Base-by-base conservation (phyloP, 2,797 vertebrate genomes). In the Bradypodion ventrale region DNA sequence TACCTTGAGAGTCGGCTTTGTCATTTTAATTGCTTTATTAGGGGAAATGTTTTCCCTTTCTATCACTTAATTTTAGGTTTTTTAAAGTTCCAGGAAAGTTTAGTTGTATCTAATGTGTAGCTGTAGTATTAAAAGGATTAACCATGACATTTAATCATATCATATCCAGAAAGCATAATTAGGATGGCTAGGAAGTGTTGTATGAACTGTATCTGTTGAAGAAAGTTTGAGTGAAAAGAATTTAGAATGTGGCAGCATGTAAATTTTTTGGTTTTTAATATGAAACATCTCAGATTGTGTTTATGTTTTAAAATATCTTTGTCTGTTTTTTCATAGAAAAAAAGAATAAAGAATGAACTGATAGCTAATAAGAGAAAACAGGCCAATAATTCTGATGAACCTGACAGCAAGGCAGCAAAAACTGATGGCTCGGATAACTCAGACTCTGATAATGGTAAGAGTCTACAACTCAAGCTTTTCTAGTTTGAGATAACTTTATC, bases 371-470 rank as follows among this genome's bases (percentile, higher is more conserved):
- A 98, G 91, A 94, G 97, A 87, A 98, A 97, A 89, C 97, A 97
- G 85, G 82, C 90, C 0, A 95, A 93, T 46, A 93, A 93, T 74
- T 92, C 92, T 0, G 97, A 98, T 0, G 98, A 98, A 76, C 97
- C 97, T 0, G 97, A 98, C 91, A 95, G 96, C 35, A 98, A 98
- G 90, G 96, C 97, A 3, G 96, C 96, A 74, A 97, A 94, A 90
- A 98, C 96, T 0, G 98, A 99, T 80, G 88, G 90, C 1, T 92
- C 90, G 0, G 96, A 93, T 29, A 95, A 95, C 5, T 93, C 96
- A 0, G 96, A 97, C 8, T 94, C 91, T 0, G 87, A 94, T 5
- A 92, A 96, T 5, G 97, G 97, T 97, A 93, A 87, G 89, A 4
- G 12, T 0, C 5, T 16, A 46, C 2, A 21, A 60, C 7, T 79